Conservation (phyloP, 1,140 invertebrate species). For the Tigriopus japonicus region DNA sequence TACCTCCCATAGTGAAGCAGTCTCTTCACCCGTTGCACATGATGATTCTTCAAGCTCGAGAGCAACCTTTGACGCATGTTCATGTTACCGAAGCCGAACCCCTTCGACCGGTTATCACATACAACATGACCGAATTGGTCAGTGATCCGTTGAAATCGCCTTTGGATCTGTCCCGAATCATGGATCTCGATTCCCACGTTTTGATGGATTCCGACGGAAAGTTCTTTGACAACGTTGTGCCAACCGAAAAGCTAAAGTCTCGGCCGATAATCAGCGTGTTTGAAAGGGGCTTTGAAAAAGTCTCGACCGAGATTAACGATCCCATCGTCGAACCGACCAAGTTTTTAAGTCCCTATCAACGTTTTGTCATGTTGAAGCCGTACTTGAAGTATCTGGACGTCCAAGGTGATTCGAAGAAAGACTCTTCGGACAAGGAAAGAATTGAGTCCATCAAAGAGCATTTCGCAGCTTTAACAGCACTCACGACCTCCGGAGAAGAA, state of each 20-base stretch:
- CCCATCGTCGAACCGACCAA: not conserved
- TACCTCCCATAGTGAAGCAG: constrained; percentile 63
- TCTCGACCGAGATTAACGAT: too few species aligned
- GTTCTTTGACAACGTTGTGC: too few species aligned
- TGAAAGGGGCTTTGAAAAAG: too few species aligned
- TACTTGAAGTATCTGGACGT: not conserved
- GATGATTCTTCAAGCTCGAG: constrained; percentile 51
- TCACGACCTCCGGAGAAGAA: not conserved
- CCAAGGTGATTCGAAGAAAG: not conserved
- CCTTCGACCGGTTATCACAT: too few species aligned
- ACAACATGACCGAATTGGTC: too few species aligned
- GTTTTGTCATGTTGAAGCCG: not conserved
- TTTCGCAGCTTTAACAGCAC: not conserved
- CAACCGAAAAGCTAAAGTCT: too few species aligned
- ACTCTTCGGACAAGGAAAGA: not conserved
- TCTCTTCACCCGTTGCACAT: constrained; percentile 53
- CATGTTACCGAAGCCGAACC: too few species aligned
- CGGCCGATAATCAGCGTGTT: too few species aligned
- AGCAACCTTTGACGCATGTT: constrained; percentile 27
- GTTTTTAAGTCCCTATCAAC: not conserved
- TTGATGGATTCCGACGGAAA: too few species aligned
- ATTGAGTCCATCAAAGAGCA: constrained; percentile 7
- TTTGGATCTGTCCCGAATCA: too few species aligned
- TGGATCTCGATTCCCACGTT: too few species aligned
- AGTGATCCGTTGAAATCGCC: too few species aligned